phyloP scores from a whole-genome alignment of 2,888 invertebrate species.

The Falcaria lacertinaria region DNA sequence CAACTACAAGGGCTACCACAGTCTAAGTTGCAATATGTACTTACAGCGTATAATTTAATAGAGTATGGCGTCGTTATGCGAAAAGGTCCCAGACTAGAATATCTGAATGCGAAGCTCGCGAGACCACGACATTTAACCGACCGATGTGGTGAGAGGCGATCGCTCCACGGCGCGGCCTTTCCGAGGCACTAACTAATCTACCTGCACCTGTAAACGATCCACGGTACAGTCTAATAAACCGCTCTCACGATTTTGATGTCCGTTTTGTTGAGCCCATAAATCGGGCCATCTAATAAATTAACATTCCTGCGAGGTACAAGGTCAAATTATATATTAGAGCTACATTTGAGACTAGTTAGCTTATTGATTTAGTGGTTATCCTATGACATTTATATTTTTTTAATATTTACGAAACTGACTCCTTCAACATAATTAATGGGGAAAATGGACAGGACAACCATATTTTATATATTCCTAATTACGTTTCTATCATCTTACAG shows the following conservation, averaged over 20 bases:
- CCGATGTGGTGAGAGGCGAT: slow-evolving; percentile 47
- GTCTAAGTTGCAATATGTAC: no score
- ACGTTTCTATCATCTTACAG: no score
- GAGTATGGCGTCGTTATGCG: background rate
- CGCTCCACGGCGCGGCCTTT: slow-evolving; percentile 31
- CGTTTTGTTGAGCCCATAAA: background rate
- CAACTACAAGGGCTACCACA: no score
- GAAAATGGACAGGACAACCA: no score
- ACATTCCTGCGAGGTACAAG: background rate
- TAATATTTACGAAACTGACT: no score
- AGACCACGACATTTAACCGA: slow-evolving; percentile 56
- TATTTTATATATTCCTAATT: no score
- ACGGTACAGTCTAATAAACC: background rate
- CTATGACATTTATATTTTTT: no score
- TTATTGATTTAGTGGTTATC: background rate
- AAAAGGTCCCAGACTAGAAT: background rate
- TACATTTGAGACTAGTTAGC: background rate
- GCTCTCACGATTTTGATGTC: background rate
- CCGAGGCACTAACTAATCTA: slow-evolving; percentile 42
- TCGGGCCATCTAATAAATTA: background rate
- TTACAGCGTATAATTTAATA: no score
- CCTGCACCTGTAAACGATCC: slow-evolving; percentile 10
- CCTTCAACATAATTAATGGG: no score
- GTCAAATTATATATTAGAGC: background rate
- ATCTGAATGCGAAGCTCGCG: slow-evolving; percentile 11